Percentiles rank a stretch among this genome's conserved stretches.
phyloP scores from a whole-genome alignment of 2,113 vertebrate genomes.

The Hyla sarda region DNA sequence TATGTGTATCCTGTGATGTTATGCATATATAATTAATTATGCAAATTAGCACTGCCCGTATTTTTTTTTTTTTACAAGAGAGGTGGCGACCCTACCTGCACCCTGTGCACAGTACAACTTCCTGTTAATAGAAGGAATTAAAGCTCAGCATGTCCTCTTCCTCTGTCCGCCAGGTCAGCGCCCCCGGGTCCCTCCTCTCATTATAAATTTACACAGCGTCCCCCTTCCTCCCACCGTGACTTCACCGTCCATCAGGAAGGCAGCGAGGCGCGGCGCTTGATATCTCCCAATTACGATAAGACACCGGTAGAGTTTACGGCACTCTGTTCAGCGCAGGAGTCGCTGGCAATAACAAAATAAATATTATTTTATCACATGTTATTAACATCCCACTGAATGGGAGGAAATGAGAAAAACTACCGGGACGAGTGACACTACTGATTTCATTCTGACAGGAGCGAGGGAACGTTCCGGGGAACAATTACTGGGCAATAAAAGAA shows the following conservation, averaged over 20 bases:
- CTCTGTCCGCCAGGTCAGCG: neutral
- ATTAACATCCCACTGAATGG: constrained; percentile 14
- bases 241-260: neutral
- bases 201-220: neutral
- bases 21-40: no score
- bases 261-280: neutral
- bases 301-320: neutral
- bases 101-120: neutral
- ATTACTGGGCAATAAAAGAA: constrained; percentile 34
- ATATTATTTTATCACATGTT: constrained; percentile 24
- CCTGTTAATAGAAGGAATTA: no score
- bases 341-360: constrained; percentile 37
- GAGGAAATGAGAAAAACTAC: constrained; percentile 27
- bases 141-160: neutral
- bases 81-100: no score
- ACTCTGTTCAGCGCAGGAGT: neutral
- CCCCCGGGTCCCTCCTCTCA: neutral
- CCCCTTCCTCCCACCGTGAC: neutral
- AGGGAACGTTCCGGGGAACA: constrained; percentile 1
- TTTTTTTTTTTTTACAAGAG: no score
- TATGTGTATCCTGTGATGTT: no score
- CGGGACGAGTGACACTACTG: constrained; percentile 10
- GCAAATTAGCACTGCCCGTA: no score
- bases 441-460: constrained; percentile 19
- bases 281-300: constrained; percentile 10